phyloP scores from a whole-genome alignment of 37 sponge, comb jelly and placozoan genomes.

The Axinella damicornis region DNA sequence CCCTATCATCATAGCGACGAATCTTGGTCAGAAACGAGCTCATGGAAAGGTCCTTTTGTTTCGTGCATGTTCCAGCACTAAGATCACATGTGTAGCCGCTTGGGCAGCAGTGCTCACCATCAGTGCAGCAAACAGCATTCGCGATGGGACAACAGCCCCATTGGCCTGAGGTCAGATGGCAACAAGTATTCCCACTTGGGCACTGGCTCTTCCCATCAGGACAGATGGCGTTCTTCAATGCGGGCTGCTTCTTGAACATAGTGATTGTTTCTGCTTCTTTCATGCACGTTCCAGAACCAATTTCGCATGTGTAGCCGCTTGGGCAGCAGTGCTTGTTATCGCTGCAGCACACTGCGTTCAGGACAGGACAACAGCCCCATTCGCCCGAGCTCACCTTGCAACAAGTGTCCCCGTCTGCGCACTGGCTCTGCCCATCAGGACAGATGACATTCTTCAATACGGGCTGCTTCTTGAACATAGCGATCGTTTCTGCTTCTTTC shows the following conservation, averaged over 20 bases:
- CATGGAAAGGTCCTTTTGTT: background rate
- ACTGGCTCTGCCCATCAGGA: conserved; percentile 61
- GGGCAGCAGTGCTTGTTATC: conserved; percentile 83
- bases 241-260: background rate
- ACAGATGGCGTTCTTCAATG: conserved; percentile 41
- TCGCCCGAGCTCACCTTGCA: conserved; percentile 53
- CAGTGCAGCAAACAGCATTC: conserved; percentile 82
- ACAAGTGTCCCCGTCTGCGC: conserved; percentile 68
- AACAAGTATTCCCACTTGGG: conserved; percentile 77
- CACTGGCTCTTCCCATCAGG: conserved; percentile 63
- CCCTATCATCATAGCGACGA: background rate
- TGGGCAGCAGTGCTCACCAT: conserved; percentile 84
- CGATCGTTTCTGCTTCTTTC: background rate
- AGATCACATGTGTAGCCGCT: conserved; percentile 66
- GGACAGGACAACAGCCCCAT: conserved; percentile 84
- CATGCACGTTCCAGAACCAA: conserved; percentile 43
- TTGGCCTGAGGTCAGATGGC: conserved; percentile 36
- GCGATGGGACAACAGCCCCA: conserved; percentile 86
- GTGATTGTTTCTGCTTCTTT: conserved; percentile 3
- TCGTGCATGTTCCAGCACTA: conserved; percentile 52
- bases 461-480: conserved; percentile 2
- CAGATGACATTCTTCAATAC: conserved; percentile 36
- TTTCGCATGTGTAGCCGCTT: conserved; percentile 33
- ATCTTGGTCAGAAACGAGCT: background rate
- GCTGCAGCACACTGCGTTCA: conserved; percentile 79